A percentile compares a stretch with the other conserved stretches of the same genome.
Evolutionary conservation across 2,888 invertebrate species (phyloP).

Genomic region (Cantharis nigra): DNA sequence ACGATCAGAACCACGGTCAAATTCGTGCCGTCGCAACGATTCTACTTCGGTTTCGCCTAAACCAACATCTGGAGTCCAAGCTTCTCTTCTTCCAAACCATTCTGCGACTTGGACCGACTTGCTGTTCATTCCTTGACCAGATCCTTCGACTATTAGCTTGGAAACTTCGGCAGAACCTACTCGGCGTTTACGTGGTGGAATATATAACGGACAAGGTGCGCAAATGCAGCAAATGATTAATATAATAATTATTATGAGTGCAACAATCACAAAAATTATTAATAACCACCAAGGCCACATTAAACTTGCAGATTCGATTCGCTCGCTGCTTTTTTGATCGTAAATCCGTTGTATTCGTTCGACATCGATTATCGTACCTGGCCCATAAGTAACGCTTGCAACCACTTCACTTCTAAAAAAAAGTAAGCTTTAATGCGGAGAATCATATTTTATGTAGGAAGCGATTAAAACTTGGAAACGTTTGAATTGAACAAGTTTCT

Average conservation of each 20-base stretch:
- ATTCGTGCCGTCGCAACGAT: conserved; percentile 76
- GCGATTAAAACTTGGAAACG: background rate
- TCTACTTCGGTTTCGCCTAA: conserved; percentile 68
- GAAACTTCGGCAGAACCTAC: conserved; percentile 76
- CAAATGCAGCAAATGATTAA: conserved; percentile 83
- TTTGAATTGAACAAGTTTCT: background rate
- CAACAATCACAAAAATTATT: conserved; percentile 74
- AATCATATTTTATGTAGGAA: background rate
- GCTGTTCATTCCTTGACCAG: conserved; percentile 59
- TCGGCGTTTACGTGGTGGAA: conserved; percentile 76
- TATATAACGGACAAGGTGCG: conserved; percentile 82
- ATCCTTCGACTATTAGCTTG: conserved; percentile 74
- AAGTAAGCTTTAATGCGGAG: conserved; percentile 30
- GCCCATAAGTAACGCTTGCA: conserved; percentile 68
- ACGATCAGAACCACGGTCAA: conserved; percentile 75
- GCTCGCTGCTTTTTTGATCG: conserved; percentile 37
- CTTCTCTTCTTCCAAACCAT: conserved; percentile 78
- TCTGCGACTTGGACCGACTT: conserved; percentile 78
- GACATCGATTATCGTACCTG: conserved; percentile 70
- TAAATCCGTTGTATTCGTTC: conserved; percentile 71
- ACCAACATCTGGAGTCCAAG: conserved; percentile 79
- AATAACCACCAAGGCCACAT: conserved; percentile 78
- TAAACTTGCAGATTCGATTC: conserved; percentile 46
- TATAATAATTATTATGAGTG: conserved; percentile 71
- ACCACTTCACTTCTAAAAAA: conserved; percentile 72